Evolutionary conservation across 2,888 invertebrate genomes (phyloP), one percentile per base, ranked within the genome.

Genomic region (Idaea aversata): DNA sequence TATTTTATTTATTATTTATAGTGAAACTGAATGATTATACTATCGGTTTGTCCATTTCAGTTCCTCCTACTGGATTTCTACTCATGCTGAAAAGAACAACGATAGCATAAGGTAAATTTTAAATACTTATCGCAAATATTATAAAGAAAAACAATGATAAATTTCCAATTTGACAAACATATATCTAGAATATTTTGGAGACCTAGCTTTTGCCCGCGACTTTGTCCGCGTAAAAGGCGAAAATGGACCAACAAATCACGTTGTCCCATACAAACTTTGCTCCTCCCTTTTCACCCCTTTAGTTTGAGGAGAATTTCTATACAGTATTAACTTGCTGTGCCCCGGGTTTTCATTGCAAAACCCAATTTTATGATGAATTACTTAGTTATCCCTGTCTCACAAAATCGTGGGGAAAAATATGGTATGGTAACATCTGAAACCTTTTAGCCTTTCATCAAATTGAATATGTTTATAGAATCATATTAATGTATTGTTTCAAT

Each of bases 361-460:
- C 6, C 10, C 47, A 47, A 47, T 10, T 47, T 47, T 70, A 82
- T 87, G 85, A 87, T 87, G 86, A 87, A 75, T 71, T 72, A 75
- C 75, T 83, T 79, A 83, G 87, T 87, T 87, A 87, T 87, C 87
- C 87, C 87, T 87, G 86, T 79, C 86, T 87, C 83, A 87, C 86
- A 73, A 80, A 83, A 73, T 71, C 85, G 63, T 88, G 86, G 85
- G 82, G 87, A 86, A 72, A 80, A 77, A 65, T 77, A 86, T 86
- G 88, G 87, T 87, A 83, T 83, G 84, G 85, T 85, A 84, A 84
- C 75, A 75, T 70, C 85, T 85, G 85, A 85, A 69, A 7, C 47
- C 5, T 61, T 34, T 5, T 47, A 47, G 47, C 47, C 47, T 10
- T 47, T 47, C 10, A 47, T 47, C 10, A 47, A 47, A 47, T 47